A percentile compares a stretch with the other conserved stretches of the same genome.
These are phyloP conservation scores for Tinea pellionella DNA, from an alignment of 2,888 invertebrate species.

Conservation along the genomic window DNA sequence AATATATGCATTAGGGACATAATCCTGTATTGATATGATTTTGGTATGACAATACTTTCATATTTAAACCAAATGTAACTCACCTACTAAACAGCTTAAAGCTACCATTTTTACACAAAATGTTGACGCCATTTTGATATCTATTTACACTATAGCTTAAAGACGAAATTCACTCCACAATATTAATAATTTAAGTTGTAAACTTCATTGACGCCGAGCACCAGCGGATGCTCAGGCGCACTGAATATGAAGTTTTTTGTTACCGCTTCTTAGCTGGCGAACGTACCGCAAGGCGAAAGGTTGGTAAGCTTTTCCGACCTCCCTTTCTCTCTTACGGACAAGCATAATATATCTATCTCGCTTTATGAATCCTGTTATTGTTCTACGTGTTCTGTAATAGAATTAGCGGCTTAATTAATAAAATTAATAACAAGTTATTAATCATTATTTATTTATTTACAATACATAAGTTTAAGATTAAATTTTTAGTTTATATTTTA, in stretches of 20 bases:
- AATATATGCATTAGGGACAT: too few species aligned
- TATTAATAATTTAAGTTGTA: slow-evolving; percentile 24
- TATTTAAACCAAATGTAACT: slow-evolving; percentile 23
- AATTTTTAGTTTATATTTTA: neutral
- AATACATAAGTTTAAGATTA: neutral
- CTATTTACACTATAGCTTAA: neutral
- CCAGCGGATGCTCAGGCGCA: slow-evolving; percentile 11
- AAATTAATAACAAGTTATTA: neutral
- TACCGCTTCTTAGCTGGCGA: slow-evolving; percentile 6
- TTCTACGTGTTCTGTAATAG: slow-evolving; percentile 8
- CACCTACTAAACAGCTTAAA: slow-evolving; percentile 51
- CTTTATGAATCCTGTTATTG: slow-evolving; percentile 10
- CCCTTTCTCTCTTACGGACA: neutral
- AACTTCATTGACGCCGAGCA: slow-evolving; percentile 18
- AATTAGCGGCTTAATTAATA: neutral
- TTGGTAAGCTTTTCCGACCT: neutral
- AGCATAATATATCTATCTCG: neutral
- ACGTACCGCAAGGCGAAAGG: slow-evolving; percentile 7
- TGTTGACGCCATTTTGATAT: slow-evolving; percentile 46
- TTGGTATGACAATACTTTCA: too few species aligned
- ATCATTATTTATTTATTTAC: neutral
- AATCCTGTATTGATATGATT: too few species aligned
- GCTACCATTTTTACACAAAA: slow-evolving; percentile 34
- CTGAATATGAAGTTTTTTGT: slow-evolving; percentile 9
- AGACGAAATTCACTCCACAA: neutral